Conservation (phyloP, 2,888 invertebrate genomes). For the Tetanocera ferruginea region DNA sequence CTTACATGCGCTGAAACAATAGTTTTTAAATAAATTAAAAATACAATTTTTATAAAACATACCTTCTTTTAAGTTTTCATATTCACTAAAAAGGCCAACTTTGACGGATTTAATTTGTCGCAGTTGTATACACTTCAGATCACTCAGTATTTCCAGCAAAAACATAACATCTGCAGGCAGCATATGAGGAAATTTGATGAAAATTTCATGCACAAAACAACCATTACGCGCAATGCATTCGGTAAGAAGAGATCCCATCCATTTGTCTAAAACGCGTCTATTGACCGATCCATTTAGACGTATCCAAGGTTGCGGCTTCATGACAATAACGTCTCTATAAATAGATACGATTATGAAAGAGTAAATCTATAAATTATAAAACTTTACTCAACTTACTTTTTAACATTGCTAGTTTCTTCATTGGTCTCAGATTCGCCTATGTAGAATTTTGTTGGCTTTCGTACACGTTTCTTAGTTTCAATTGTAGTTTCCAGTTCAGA, state of each 20-base stretch:
- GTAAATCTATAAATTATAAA: neutral
- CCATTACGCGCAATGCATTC: slow-evolving; percentile 77
- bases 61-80: slow-evolving; percentile 65
- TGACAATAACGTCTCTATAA: slow-evolving; percentile 58
- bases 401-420: slow-evolving; percentile 30
- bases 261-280: slow-evolving; percentile 76
- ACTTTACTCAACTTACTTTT: slow-evolving; percentile 28
- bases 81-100: slow-evolving; percentile 70
- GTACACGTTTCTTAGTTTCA: slow-evolving; percentile 43
- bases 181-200: slow-evolving; percentile 75
- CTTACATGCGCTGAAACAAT: slow-evolving; percentile 63
- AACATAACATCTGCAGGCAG: slow-evolving; percentile 73
- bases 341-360: slow-evolving; percentile 25
- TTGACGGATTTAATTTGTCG: slow-evolving; percentile 60
- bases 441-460: slow-evolving; percentile 53
- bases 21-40: neutral
- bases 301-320: slow-evolving; percentile 77
- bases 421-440: slow-evolving; percentile 28
- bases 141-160: slow-evolving; percentile 72
- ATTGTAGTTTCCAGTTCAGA: neutral
- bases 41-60: slow-evolving; percentile 48
- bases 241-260: slow-evolving; percentile 77
- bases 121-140: slow-evolving; percentile 73
- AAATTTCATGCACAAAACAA: slow-evolving; percentile 72
- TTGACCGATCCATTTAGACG: slow-evolving; percentile 81